Evolutionary conservation across 2,113 vertebrate genomes (phyloP), one percentile per base, ranked within the genome.

Genomic region (Myanophis thanlyinensis): DNA sequence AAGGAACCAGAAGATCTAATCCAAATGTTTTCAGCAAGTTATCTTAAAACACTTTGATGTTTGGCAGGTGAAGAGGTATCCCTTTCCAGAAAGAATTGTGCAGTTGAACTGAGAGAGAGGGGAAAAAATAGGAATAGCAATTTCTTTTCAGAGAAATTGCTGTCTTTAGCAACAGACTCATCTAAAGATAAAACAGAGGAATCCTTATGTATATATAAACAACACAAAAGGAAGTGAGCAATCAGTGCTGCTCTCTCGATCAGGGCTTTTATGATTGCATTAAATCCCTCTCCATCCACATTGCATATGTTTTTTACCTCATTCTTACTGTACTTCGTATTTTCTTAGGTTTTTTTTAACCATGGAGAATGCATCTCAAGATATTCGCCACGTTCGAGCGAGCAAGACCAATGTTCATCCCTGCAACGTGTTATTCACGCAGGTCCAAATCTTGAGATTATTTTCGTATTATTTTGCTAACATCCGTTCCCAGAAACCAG

Each of bases 111-210:
- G 91, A 54, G 84, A 90, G 93, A 40, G 67, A 80, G 12, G 13
- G 3, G 30, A 11, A 62, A 80, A 94, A 93, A 30, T 54, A 93
- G 90, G 67, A 94, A 87, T 1, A 93, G 92, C 90, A 95, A 97
- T 94, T 97, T n/a, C 97, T 96, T 11, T 90, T 5, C 35, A 80
- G 89, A 96, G 96, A 91, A 94, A 89, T 8, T 91, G 95, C 73
- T 96, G 91, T 96, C 40, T 44, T 84, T 2, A 93, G 95, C 18
- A 59, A 52, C 95, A 97, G 97, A 97, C 97, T 97, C 97, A 97
- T 98, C 95, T 97, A 90, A 92, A 96, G 94, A 13, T 98, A 98
- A 98, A 98, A 98, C 97, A 97, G 97, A 98, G 98, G 96, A 96
- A 97, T 96, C 95, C 96, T 97, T 93, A 91, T 97, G 97, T 97